These are phyloP conservation scores for Thymelicus acteon DNA, from an alignment of 2,888 invertebrate genomes.

Conservation along the genomic window DNA sequence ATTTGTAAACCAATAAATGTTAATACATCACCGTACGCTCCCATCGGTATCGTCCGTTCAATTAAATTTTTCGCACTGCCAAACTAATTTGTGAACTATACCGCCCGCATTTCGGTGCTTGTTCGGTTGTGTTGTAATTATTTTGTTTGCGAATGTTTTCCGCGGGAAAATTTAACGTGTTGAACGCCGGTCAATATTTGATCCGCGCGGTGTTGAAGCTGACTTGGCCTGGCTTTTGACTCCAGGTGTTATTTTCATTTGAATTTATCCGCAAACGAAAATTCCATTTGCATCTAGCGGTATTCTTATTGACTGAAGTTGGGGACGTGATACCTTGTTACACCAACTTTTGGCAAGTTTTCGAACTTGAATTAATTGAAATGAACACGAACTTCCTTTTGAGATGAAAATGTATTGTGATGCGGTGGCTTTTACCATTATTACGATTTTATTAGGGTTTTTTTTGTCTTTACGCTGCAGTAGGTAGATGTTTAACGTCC, in stretches of 20 bases:
- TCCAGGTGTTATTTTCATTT: constrained; percentile 61
- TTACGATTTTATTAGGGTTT: too few species aligned
- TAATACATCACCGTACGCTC: constrained; percentile 71
- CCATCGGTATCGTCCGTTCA: constrained; percentile 61
- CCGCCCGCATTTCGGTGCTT: constrained; percentile 60
- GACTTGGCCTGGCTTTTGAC: constrained; percentile 56
- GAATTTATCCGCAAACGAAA: constrained; percentile 50
- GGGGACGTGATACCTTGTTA: too few species aligned
- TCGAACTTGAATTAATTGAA: too few species aligned
- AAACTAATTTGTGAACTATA: constrained; percentile 81
- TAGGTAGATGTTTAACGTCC: too few species aligned
- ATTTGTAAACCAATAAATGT: constrained; percentile 83
- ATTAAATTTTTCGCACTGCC: constrained; percentile 74
- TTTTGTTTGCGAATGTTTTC: constrained; percentile 80
- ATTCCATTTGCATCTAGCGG: constrained; percentile 26
- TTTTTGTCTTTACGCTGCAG: too few species aligned
- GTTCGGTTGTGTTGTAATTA: constrained; percentile 66
- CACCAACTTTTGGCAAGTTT: too few species aligned
- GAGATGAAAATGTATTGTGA: too few species aligned
- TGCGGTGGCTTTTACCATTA: too few species aligned
- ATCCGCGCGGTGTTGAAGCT: constrained; percentile 53
- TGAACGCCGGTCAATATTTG: constrained; percentile 80
- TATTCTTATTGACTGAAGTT: not conserved
- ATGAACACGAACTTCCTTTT: too few species aligned
- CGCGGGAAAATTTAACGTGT: constrained; percentile 72